Evolutionary conservation across 2,888 invertebrate species (phyloP).

Genomic region (Alviniconcha strummeri): DNA sequence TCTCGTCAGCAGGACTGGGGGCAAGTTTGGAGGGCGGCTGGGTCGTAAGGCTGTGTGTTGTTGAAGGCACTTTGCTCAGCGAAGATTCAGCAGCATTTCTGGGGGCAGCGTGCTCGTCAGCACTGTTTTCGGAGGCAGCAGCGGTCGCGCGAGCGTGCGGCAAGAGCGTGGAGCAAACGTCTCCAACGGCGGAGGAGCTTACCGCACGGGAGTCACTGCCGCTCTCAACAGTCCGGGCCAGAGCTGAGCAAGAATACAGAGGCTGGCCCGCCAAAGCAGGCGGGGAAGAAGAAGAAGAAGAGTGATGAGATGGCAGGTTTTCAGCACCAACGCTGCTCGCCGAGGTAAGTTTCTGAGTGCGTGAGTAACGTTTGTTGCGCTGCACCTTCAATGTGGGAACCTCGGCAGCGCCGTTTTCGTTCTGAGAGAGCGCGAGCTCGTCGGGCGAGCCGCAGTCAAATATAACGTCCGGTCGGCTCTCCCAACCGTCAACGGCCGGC

Average conservation of each 20-base stretch:
- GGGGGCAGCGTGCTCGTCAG: neutral
- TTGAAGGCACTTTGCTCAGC: neutral
- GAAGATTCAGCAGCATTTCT: neutral
- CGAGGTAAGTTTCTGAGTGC: too few species aligned
- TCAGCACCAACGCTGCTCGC: too few species aligned
- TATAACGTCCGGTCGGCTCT: slow-evolving; percentile 23
- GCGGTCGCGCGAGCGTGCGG: neutral
- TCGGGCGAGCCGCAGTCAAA: slow-evolving; percentile 26
- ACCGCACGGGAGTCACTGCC: too few species aligned
- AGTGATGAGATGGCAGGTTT: too few species aligned
- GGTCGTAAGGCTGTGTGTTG: neutral
- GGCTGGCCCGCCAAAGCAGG: neutral
- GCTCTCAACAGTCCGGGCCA: neutral
- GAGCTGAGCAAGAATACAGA: neutral
- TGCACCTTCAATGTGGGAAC: too few species aligned
- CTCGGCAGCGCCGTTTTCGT: neutral
- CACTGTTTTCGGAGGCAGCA: too few species aligned
- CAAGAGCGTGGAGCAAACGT: neutral
- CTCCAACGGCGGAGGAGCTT: neutral
- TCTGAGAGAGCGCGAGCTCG: neutral
- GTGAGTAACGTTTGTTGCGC: too few species aligned
- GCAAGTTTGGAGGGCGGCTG: too few species aligned
- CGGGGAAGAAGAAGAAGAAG: neutral
- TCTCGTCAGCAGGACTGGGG: too few species aligned
- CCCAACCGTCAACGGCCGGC: slow-evolving; percentile 25